Conservation (phyloP, 1,140 invertebrate genomes). For the Spodoptera litura region DNA sequence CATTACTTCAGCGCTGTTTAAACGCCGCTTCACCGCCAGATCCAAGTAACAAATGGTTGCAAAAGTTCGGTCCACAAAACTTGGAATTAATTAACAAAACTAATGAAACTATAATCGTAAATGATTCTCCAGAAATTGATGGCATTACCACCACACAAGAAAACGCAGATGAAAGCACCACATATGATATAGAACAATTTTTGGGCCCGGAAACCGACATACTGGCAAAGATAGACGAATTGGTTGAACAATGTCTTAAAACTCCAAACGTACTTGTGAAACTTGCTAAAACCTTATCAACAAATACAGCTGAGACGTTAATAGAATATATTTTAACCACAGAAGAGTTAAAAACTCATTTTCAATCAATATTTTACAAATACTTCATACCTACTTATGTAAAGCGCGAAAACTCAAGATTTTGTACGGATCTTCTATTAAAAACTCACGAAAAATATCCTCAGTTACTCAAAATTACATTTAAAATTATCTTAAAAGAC, state of each 20-base stretch:
- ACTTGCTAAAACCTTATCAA: conserved; percentile 51
- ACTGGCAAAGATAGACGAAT: conserved; percentile 43
- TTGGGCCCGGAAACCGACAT: conserved; percentile 46
- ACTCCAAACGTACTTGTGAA: conserved; percentile 40
- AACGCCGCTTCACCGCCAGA: conserved; percentile 37
- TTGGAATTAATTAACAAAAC: conserved; percentile 24
- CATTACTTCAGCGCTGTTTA: conserved; percentile 49
- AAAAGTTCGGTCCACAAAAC: conserved; percentile 32
- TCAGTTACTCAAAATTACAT: conserved; percentile 51
- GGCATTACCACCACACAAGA: conserved; percentile 21
- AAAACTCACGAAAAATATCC: conserved; percentile 50
- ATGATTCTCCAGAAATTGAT: conserved; percentile 26
- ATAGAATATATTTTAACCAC: conserved; percentile 54
- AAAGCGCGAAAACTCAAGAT: conserved; percentile 55
- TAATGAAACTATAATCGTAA: conserved; percentile 26
- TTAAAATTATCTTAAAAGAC: conserved; percentile 59
- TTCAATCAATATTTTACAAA: conserved; percentile 55
- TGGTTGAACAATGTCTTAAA: conserved; percentile 51
- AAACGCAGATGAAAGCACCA: background rate
- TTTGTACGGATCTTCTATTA: conserved; percentile 61
- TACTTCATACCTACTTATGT: conserved; percentile 58
- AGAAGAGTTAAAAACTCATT: conserved; percentile 42
- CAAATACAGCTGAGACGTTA: conserved; percentile 54
- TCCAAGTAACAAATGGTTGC: conserved; percentile 52
- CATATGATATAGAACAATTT: conserved; percentile 23